Evolutionary conservation across 2,113 vertebrate species (phyloP).

Genomic region (Laticauda laticaudata): DNA sequence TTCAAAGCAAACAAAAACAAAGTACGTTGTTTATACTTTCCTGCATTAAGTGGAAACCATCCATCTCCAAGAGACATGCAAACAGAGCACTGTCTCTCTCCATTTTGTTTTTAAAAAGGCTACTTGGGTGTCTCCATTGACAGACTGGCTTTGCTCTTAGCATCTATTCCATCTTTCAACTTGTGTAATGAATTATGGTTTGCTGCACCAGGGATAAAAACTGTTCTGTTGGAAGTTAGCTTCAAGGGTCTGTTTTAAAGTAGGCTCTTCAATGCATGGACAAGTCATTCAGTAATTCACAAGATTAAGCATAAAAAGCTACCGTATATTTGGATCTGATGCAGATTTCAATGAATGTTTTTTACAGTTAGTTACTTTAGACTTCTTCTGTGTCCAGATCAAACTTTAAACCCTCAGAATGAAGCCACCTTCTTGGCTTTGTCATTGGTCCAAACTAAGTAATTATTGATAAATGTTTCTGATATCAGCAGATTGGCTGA

Average conservation of each 20-base stretch:
- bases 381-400: neutral
- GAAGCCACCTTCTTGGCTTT: neutral
- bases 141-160: neutral
- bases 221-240: neutral
- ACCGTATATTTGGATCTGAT: neutral
- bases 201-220: neutral
- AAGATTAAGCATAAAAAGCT: neutral
- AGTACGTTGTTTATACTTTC: neutral
- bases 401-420: neutral
- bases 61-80: neutral
- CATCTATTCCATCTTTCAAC: neutral
- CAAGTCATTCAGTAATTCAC: neutral
- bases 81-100: neutral
- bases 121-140: neutral
- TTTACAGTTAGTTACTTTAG: neutral
- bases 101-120: neutral
- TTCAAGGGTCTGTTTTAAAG: neutral
- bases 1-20: slow-evolving; percentile 26
- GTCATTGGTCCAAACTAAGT: neutral
- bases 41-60: slow-evolving; percentile 1
- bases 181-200: neutral
- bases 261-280: neutral
- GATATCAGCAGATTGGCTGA: neutral
- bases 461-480: neutral
- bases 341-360: neutral